Evolutionary conservation across 1,140 invertebrate genomes (phyloP), one percentile per base, ranked within the genome.

Genomic region (Bacillus rossius): DNA sequence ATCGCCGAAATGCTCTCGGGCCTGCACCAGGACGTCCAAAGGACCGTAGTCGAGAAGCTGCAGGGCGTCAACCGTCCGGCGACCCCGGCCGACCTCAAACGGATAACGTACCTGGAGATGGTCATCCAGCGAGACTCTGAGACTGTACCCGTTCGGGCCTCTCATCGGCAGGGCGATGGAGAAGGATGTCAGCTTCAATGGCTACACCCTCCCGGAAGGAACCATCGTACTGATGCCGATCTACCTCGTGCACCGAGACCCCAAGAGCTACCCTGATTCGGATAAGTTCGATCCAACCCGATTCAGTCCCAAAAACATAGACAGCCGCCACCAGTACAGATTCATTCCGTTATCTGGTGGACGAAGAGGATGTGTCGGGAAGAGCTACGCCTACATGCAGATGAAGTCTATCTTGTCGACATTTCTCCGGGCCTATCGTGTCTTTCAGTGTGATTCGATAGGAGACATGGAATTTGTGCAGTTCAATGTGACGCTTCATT

Each of bases 71-170:
- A 88, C 64, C 77, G 86, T 14, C 82, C 84, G 16, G 83, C 84
- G 42, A 89, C 86, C 20, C 88, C 87, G 69, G 84, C 88, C 64
- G 90, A 92, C 57, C 84, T 89, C 20, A 68, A 86, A 41, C 84
- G 89, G 67, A 86, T 93, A 85, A 91, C 89, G 68, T 92, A 91
- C 64, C 71, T 91, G 20, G 91, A 92, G 69, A 80, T 86, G 61
- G 87, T 87, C 43, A 81, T 92, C 42, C n/a, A 84, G 89, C 73
- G 86, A 89, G 70, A 84, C 86, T 0, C 68, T 89, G 3, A 77
- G 87, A 60, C 71, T 91, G 72, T 92, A 84, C 70, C 90, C 90
- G 41, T 87, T 89, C 59, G 90, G 93, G 49, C 89, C 91, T 2
- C 72, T 85, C 16, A 90, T 92, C 66, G 88, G 85, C 3, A 76